Conservation (phyloP, 1,140 invertebrate species). For the Drosophila nannoptera region DNA sequence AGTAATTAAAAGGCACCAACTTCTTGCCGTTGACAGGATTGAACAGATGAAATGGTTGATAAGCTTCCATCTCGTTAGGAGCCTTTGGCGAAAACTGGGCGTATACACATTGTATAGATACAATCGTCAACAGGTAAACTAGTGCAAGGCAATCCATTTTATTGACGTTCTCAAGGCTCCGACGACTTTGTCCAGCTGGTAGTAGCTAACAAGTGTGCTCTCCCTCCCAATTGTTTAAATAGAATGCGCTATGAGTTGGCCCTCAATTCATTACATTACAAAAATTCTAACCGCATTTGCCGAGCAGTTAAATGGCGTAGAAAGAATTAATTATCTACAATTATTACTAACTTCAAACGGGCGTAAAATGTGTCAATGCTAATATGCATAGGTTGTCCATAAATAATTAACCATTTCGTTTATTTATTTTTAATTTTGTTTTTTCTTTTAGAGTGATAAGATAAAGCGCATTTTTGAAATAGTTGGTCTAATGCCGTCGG, state of each 20-base stretch:
- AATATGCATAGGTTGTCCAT: conserved; percentile 39
- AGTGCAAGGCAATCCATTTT: conserved; percentile 42
- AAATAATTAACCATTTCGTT: neutral
- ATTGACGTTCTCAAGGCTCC: conserved; percentile 22
- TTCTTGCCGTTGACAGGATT: conserved; percentile 41
- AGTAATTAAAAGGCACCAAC: conserved; percentile 29
- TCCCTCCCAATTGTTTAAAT: conserved; percentile 65
- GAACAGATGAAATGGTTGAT: conserved; percentile 27
- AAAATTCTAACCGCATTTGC: conserved; percentile 25
- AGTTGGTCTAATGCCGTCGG: conserved; percentile 27
- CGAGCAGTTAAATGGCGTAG: conserved; percentile 50
- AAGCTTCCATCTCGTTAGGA: neutral
- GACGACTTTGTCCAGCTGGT: conserved; percentile 40
- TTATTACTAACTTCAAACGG: conserved; percentile 21
- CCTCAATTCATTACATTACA: conserved; percentile 20
- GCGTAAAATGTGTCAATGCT: conserved; percentile 62
- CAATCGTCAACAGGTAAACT: conserved; percentile 11
- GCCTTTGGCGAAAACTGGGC: conserved; percentile 24
- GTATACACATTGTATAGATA: conserved; percentile 4
- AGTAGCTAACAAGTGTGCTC: conserved; percentile 18
- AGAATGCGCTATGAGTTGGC: conserved; percentile 45
- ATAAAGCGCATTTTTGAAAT: conserved; percentile 13
- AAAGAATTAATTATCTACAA: conserved; percentile 60
- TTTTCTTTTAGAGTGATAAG: conserved; percentile 15
- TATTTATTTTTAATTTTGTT: too few species aligned